Base-by-base conservation (phyloP, 1,140 invertebrate genomes). In the Gryon sp. region DNA sequence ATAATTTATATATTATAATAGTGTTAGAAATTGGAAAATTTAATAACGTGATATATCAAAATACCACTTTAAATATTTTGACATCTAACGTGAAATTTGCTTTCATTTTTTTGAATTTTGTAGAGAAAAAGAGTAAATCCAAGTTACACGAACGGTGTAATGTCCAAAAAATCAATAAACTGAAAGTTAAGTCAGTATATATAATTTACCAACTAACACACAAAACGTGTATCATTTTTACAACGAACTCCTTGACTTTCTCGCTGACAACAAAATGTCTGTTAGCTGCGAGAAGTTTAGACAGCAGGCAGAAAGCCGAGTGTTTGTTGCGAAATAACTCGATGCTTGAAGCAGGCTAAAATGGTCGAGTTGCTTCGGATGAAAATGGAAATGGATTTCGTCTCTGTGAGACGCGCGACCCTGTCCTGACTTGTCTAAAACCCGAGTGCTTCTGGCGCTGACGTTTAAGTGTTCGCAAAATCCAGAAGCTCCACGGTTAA, bases 331-430 rank as follows among this genome's bases (percentile, higher is more conserved):
- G 57, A 73, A 78, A 68, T 72, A 73, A n/a, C 62, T 68, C 60
- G 55, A 77, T 65, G 60, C 55, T 55, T 72, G 75, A 77, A 60
- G 66, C 43, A 32, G 50, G 43, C 59, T 66, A 34, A 75, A 75
- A 75, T 66, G 70, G 70, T 66, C 53, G 70, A 75, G 62, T 75
- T 66, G 70, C 60, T 74, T 52, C 45, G 52, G 70, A 74, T 74
- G 70, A 66, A 74, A 74, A 74, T 74, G 70, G 70, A 76, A 76
- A 76, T 69, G 57, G 73, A 76, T 69, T 69, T 55, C 72, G 57
- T 75, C 46, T 62, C 59, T 18, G 52, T 3, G 59, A 75, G 72
- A 57, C 73, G 48, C n/a, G n/a, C n/a, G n/a, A 76, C 73, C 63
- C 63, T 65, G 26, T 3, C 50, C 60, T 19, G 48, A 50, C 46